phyloP scores from a whole-genome alignment of 2,797 vertebrate genomes.

The Adelosebastes latens region DNA sequence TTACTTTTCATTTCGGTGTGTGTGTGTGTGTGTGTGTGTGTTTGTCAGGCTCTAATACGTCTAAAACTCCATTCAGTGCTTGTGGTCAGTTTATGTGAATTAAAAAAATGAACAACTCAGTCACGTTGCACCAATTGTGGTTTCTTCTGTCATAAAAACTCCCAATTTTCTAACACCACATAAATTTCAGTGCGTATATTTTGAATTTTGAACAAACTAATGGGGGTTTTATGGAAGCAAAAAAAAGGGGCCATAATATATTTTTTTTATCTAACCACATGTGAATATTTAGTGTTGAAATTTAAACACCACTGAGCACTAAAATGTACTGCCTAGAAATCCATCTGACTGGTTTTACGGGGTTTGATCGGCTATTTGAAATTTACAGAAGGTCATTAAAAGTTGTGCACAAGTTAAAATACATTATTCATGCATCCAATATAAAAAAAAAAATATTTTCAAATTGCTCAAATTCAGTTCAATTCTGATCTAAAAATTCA shows the following conservation, averaged over 20 bases:
- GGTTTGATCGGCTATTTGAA: not conserved
- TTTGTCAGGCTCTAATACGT: not conserved
- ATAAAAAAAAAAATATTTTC: fast-evolving
- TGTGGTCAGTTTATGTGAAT: slow-evolving; percentile 23
- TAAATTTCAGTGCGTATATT: not conserved
- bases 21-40: slow-evolving; percentile 13
- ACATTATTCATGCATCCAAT: not conserved
- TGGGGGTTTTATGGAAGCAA: not conserved
- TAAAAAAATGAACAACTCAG: not conserved
- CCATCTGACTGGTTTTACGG: not conserved
- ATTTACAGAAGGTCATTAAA: not conserved
- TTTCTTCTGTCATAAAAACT: slow-evolving; percentile 14
- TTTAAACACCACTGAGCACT: not conserved
- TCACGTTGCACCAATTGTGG: not conserved
- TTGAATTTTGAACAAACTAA: not conserved
- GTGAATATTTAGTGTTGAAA: not conserved
- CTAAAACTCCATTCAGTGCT: not conserved
- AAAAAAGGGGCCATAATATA: not conserved
- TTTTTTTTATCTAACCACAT: not conserved
- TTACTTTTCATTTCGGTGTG: not conserved
- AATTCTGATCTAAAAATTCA: not conserved
- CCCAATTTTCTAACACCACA: not conserved
- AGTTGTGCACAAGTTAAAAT: not conserved
- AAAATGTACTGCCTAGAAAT: not conserved
- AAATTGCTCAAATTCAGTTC: not conserved